These are phyloP conservation scores for Proisotoma minuta DNA, from an alignment of 2,888 invertebrate species.

Conservation along the genomic window DNA sequence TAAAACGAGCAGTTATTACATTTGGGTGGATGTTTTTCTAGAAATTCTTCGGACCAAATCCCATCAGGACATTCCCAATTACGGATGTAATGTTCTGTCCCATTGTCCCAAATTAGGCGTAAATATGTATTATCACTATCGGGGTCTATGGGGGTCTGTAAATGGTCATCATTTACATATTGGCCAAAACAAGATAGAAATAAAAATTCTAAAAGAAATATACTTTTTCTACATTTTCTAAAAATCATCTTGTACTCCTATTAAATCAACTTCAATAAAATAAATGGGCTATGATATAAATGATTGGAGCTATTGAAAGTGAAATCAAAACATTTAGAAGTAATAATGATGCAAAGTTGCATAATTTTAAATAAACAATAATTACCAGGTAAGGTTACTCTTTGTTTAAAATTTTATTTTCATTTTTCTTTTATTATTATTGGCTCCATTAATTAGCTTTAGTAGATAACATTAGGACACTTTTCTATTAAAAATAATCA, in stretches of 20 bases:
- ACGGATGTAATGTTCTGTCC: slow-evolving; percentile 18
- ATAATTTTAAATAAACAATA: too few species aligned
- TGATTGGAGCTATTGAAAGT: too few species aligned
- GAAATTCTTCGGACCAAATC: slow-evolving; percentile 31
- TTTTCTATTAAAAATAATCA: too few species aligned
- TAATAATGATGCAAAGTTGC: too few species aligned
- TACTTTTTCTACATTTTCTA: not conserved
- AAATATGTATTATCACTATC: slow-evolving; percentile 3
- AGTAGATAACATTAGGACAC: too few species aligned
- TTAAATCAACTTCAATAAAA: not conserved
- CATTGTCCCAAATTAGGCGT: slow-evolving; percentile 15
- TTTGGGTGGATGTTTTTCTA: not conserved
- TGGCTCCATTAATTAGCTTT: too few species aligned
- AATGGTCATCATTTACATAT: slow-evolving; percentile 4
- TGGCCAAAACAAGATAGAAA: slow-evolving; percentile 7
- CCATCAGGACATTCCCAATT: slow-evolving; percentile 36
- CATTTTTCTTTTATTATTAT: too few species aligned
- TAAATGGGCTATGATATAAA: too few species aligned
- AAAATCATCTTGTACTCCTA: not conserved
- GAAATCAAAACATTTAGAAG: too few species aligned
- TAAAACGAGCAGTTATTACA: too few species aligned
- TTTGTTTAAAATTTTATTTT: too few species aligned
- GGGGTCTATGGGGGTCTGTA: slow-evolving; percentile 11
- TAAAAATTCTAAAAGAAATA: not conserved
- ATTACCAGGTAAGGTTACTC: too few species aligned